Percentiles rank a stretch among this genome's conserved stretches.
These are phyloP conservation scores for Phyllostomus hastatus DNA, from an alignment of 2,113 vertebrate species.

Conservation along the genomic window DNA sequence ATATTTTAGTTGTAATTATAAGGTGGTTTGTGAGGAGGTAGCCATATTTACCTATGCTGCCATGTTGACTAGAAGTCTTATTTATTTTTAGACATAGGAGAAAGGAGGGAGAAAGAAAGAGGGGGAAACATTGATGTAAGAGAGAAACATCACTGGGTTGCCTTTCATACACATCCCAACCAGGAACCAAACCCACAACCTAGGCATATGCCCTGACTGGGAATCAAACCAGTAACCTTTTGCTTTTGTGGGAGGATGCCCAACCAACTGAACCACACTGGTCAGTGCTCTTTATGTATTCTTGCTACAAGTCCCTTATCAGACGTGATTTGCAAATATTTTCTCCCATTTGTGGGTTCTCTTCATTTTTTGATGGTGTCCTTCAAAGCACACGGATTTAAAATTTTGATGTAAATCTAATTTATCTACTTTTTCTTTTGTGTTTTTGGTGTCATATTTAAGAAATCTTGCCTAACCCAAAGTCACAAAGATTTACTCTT, in stretches of 20 bases:
- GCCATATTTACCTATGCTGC: too few relatives aligned
- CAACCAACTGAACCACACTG: too few relatives aligned
- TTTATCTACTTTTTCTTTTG: not conserved
- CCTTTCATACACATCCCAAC: too few relatives aligned
- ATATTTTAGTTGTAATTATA: too few relatives aligned
- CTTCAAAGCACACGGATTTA: not conserved
- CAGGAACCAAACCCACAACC: too few relatives aligned
- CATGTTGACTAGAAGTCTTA: not conserved
- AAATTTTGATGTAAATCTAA: not conserved
- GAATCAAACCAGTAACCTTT: too few relatives aligned
- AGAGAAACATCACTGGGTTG: too few relatives aligned
- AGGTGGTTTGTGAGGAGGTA: too few relatives aligned
- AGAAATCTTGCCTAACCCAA: too few relatives aligned
- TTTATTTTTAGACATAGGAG: not conserved
- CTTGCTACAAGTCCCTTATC: not conserved
- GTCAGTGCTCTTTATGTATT: too few relatives aligned
- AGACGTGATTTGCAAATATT: not conserved
- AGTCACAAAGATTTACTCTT: not conserved
- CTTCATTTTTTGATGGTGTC: not conserved
- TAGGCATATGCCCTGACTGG: too few relatives aligned
- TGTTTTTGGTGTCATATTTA: not conserved
- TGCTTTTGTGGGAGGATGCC: too few relatives aligned
- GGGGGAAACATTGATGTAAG: not conserved
- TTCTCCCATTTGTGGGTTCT: not conserved
- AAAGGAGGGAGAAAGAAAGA: not conserved